Percentiles rank a stretch among this genome's conserved stretches.
Evolutionary conservation across 2,113 vertebrate species (phyloP).

Genomic region (Esox niger): DNA sequence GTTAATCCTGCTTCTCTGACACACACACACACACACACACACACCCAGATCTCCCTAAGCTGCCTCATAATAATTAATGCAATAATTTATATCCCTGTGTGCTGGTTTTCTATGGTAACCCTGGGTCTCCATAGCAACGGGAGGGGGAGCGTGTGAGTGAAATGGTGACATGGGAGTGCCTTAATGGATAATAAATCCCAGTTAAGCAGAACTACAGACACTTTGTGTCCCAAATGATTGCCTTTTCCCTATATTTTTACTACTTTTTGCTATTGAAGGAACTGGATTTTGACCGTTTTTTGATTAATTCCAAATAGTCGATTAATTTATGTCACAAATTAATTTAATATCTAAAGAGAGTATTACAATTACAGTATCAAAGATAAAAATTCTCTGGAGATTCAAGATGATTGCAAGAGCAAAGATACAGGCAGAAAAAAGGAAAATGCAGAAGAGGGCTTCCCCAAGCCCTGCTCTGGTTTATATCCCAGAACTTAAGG

Average conservation of each 20-base stretch:
- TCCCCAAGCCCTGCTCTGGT: too few species aligned
- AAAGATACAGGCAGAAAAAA: too few species aligned
- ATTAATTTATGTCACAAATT: too few species aligned
- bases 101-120: constrained; percentile 40
- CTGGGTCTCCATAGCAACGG: constrained; percentile 55
- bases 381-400: too few species aligned
- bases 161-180: constrained; percentile 44
- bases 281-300: too few species aligned
- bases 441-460: too few species aligned
- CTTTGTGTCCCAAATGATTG: background rate
- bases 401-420: too few species aligned
- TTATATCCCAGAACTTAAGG: too few species aligned
- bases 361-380: too few species aligned
- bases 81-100: constrained; percentile 58
- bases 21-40: background rate
- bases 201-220: constrained; percentile 10
- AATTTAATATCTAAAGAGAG: too few species aligned
- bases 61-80: constrained; percentile 62
- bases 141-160: constrained; percentile 42
- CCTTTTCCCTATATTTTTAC: background rate
- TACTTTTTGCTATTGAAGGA: too few species aligned
- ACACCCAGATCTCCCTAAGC: constrained; percentile 41
- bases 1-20: constrained; percentile 46
- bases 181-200: constrained; percentile 55
- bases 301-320: too few species aligned